These are phyloP conservation scores for Plebejus anna DNA, from an alignment of 2,888 invertebrate species.

Conservation along the genomic window DNA sequence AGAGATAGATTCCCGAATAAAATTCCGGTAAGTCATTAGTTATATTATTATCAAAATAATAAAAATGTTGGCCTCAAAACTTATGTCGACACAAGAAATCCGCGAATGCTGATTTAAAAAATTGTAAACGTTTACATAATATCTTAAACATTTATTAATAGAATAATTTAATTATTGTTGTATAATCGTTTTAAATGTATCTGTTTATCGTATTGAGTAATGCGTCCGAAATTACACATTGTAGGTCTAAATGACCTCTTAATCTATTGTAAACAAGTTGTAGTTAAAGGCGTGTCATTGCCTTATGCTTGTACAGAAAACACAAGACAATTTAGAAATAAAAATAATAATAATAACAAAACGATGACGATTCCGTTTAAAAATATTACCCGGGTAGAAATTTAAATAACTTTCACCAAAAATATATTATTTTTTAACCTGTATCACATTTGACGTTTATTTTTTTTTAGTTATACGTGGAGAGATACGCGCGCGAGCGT, in stretches of 20 bases:
- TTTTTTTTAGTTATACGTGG: slow-evolving; percentile 85
- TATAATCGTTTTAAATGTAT: neutral
- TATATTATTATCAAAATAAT: neutral
- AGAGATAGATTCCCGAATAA: slow-evolving; percentile 88
- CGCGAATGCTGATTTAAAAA: neutral
- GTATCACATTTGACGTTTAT: neutral
- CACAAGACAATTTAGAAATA: neutral
- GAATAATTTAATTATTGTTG: neutral
- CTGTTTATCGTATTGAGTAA: slow-evolving; percentile 14
- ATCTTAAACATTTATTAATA: neutral
- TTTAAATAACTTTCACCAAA: too few relatives aligned
- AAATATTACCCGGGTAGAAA: too few relatives aligned
- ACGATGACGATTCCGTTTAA: too few relatives aligned
- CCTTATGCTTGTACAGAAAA: neutral
- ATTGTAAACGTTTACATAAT: neutral
- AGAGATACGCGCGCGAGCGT: slow-evolving; percentile 87
- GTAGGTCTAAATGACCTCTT: slow-evolving; percentile 23
- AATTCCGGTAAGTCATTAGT: slow-evolving; percentile 82
- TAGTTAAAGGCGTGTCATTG: slow-evolving; percentile 6
- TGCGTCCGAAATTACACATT: slow-evolving; percentile 21
- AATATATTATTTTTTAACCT: neutral
- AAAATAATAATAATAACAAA: neutral
- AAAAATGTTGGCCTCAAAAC: neutral
- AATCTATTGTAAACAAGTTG: slow-evolving; percentile 27
- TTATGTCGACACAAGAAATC: neutral